A percentile compares a stretch with the other conserved stretches of the same genome.
These are phyloP conservation scores for Etheostoma perlongum DNA, from an alignment of 2,797 vertebrate genomes.

Conservation along the genomic window DNA sequence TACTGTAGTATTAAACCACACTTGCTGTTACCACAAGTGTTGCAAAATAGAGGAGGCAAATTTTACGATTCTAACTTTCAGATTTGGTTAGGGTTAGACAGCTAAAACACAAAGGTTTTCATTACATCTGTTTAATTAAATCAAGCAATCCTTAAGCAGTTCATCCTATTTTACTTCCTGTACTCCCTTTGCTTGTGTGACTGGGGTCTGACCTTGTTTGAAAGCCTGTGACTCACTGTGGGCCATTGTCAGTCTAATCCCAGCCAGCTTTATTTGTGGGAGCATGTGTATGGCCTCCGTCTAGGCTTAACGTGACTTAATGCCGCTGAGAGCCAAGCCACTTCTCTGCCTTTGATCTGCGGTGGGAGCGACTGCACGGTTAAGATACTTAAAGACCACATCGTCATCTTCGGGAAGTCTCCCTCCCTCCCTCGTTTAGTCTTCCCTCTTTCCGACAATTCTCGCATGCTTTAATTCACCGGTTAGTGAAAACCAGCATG, in stretches of 20 bases:
- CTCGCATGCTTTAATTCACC: conserved; percentile 16
- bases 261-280: conserved; percentile 76
- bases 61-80: background rate
- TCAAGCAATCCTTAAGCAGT: conserved; percentile 49
- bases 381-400: conserved; percentile 70
- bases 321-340: conserved; percentile 69
- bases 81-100: background rate
- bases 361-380: conserved; percentile 62
- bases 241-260: conserved; percentile 78
- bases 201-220: conserved; percentile 68
- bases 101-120: background rate
- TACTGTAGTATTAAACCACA: background rate
- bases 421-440: conserved; percentile 20
- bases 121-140: conserved; percentile 40
- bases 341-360: conserved; percentile 77
- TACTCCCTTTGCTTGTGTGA: conserved; percentile 14
- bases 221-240: conserved; percentile 66
- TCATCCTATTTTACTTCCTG: conserved; percentile 35
- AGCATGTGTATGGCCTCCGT: conserved; percentile 77
- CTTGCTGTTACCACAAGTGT: background rate
- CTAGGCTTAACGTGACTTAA: conserved; percentile 79
- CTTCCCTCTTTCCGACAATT: conserved; percentile 24
- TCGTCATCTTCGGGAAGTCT: conserved; percentile 59
- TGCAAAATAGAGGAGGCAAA: background rate
- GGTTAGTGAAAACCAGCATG: conserved; percentile 21